A percentile compares a stretch with the other conserved stretches of the same genome.
These are phyloP conservation scores for Hemithea aestivaria DNA, from an alignment of 2,888 invertebrate genomes.

Conservation along the genomic window DNA sequence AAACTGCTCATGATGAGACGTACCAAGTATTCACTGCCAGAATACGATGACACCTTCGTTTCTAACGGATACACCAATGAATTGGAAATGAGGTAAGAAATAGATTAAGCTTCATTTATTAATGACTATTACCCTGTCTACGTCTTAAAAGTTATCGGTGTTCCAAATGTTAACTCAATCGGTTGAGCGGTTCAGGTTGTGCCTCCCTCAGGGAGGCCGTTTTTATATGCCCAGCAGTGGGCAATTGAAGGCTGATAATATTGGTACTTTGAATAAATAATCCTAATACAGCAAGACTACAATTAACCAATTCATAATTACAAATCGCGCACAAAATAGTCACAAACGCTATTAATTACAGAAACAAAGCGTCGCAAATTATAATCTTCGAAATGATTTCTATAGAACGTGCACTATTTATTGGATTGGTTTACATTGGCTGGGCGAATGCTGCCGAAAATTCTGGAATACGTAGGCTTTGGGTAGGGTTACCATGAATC, in stretches of 20 bases:
- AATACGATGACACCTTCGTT: conserved; percentile 89
- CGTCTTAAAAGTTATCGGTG: too few species aligned
- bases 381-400: conserved; percentile 26
- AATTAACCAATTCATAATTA: too few species aligned
- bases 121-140: too few species aligned
- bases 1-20: conserved; percentile 93
- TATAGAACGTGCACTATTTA: conserved; percentile 23
- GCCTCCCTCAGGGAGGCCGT: too few species aligned
- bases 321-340: conserved; percentile 3
- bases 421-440: conserved; percentile 10
- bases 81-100: conserved; percentile 88
- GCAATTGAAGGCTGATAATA: too few species aligned
- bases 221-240: too few species aligned
- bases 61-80: conserved; percentile 91
- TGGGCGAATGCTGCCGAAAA: conserved; percentile 2
- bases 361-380: conserved; percentile 25
- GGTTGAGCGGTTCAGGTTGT: too few species aligned
- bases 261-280: too few species aligned
- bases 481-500: background rate
- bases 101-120: too few species aligned
- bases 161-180: too few species aligned
- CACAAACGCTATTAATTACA: conserved; percentile 20
- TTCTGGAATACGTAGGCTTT: background rate
- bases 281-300: too few species aligned
- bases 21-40: conserved; percentile 90